A percentile compares a stretch with the other conserved stretches of the same genome.
Evolutionary conservation across 2,888 invertebrate genomes (phyloP).

Genomic region (Seira sanloemensis): DNA sequence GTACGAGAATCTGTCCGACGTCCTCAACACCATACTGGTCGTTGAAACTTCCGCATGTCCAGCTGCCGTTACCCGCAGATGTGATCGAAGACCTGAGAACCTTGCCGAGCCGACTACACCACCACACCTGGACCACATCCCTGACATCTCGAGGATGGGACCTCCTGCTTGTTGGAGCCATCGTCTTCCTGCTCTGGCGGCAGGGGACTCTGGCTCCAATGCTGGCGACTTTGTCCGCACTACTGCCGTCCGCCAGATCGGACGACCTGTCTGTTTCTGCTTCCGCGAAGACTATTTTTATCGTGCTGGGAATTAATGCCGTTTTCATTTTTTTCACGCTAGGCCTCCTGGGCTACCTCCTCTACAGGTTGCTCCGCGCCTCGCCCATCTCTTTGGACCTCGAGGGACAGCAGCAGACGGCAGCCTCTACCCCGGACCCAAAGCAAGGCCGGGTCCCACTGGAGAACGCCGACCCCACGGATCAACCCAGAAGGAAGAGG

Average conservation of each 20-base stretch:
- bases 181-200: slow-evolving; percentile 12
- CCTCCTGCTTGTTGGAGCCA: not conserved
- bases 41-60: not conserved
- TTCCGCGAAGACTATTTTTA: not conserved
- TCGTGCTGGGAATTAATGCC: not conserved
- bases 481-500: too few relatives aligned
- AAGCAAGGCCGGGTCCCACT: too few relatives aligned
- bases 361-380: not conserved
- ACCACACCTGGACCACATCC: not conserved
- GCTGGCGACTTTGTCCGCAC: not conserved
- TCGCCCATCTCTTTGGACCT: not conserved
- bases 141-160: slow-evolving; percentile 26
- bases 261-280: not conserved
- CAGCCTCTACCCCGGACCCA: too few relatives aligned
- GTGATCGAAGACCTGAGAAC: not conserved
- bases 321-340: not conserved
- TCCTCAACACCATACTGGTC: slow-evolving; percentile 17
- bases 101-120: not conserved
- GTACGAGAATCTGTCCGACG: not conserved
- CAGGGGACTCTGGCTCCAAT: not conserved
- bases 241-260: not conserved
- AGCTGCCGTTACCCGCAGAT: slow-evolving; percentile 10
- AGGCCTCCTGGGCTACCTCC: not conserved
- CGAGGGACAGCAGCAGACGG: not conserved
- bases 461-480: too few relatives aligned